Evolutionary conservation across 2,888 invertebrate genomes (phyloP).

Genomic region (Heliconius erato): DNA sequence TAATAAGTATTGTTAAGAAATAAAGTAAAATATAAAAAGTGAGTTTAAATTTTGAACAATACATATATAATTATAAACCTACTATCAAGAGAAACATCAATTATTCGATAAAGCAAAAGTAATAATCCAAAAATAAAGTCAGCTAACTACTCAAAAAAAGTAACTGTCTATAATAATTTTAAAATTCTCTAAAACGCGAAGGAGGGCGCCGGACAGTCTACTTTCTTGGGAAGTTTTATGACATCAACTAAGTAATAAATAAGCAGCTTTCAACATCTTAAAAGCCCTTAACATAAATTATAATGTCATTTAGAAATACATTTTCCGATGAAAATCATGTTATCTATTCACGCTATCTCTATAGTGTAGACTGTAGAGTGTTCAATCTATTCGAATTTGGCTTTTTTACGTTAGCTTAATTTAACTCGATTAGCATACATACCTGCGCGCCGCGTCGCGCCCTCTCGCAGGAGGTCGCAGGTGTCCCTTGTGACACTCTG

Average conservation of each 20-base stretch:
- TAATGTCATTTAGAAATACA: slow-evolving; percentile 11
- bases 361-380: neutral
- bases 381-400: slow-evolving; percentile 9
- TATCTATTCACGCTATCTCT: neutral
- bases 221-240: slow-evolving; percentile 16
- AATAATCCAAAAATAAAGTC: too few relatives aligned
- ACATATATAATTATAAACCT: neutral
- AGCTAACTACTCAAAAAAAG: neutral
- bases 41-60: neutral
- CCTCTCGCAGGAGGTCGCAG: too few relatives aligned
- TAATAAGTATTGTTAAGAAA: neutral
- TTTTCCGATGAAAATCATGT: slow-evolving; percentile 19
- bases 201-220: slow-evolving; percentile 13
- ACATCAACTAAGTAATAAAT: slow-evolving; percentile 13
- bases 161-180: neutral
- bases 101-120: too few relatives aligned
- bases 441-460: too few relatives aligned
- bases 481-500: too few relatives aligned
- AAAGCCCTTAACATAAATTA: slow-evolving; percentile 30
- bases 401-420: slow-evolving; percentile 12
- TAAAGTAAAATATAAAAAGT: neutral
- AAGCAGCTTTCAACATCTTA: slow-evolving; percentile 23
- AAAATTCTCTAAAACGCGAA: neutral
- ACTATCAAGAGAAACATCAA: neutral
- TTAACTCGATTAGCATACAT: slow-evolving; percentile 7